Evolutionary conservation across 2,888 invertebrate species (phyloP).

Genomic region (Amblyjoppa fuscipennis): DNA sequence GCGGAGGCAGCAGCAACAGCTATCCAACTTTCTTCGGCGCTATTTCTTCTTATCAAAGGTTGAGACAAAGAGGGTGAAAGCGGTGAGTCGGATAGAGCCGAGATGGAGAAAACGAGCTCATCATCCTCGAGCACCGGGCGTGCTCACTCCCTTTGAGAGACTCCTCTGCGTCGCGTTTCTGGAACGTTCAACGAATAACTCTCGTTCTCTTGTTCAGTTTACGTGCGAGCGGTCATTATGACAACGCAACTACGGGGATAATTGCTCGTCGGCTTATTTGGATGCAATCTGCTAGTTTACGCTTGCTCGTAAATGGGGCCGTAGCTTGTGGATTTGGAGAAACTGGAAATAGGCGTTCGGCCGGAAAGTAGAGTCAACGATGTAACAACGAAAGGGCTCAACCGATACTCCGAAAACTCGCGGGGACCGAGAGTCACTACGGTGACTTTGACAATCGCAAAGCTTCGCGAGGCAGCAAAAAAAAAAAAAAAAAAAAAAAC

Average conservation of each 20-base stretch:
- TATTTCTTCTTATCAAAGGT: conserved; percentile 43
- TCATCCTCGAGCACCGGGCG: conserved; percentile 47
- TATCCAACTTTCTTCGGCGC: conserved; percentile 6
- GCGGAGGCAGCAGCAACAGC: conserved; percentile 12
- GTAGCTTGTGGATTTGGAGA: not conserved
- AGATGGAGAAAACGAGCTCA: conserved; percentile 56
- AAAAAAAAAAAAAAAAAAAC: not conserved
- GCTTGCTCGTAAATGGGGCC: not conserved
- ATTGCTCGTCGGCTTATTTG: conserved; percentile 38
- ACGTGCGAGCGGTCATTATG: conserved; percentile 19
- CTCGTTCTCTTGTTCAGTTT: conserved; percentile 3
- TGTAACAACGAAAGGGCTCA: not conserved
- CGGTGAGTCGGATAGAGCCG: not conserved
- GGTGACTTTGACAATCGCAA: not conserved
- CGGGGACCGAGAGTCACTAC: not conserved
- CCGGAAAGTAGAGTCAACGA: not conserved
- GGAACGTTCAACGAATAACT: conserved; percentile 20
- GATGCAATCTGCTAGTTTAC: conserved; percentile 38
- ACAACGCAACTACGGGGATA: conserved; percentile 37
- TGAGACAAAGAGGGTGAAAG: conserved; percentile 7
- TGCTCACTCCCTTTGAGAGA: conserved; percentile 46
- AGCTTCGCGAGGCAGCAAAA: not conserved
- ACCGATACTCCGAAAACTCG: not conserved
- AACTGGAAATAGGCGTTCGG: not conserved
- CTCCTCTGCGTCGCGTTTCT: conserved; percentile 15